Percentiles rank a stretch among this genome's conserved stretches.
Conservation (phyloP, 2,113 vertebrate genomes). For the Ailurus styani region DNA sequence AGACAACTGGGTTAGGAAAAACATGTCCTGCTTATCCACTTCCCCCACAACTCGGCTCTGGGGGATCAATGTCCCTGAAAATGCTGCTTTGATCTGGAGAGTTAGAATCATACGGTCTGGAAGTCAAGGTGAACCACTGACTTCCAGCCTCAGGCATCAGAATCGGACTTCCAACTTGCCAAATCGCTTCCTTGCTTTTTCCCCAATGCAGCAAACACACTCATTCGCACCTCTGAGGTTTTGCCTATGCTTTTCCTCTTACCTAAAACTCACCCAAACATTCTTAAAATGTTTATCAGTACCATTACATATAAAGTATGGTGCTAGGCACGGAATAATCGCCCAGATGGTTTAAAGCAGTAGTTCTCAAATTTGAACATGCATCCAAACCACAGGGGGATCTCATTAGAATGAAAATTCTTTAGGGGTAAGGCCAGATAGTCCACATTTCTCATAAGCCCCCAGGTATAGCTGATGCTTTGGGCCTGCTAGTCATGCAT, state of each 20-base stretch:
- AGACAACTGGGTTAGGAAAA: slow-evolving; percentile 27
- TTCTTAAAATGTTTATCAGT: neutral
- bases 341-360: neutral
- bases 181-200: neutral
- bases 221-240: neutral
- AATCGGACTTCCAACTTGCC: neutral
- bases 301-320: neutral
- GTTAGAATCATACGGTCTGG: neutral
- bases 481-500: neutral
- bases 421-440: neutral
- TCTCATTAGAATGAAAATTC: neutral
- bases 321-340: neutral
- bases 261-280: neutral
- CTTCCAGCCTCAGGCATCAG: neutral
- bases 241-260: neutral
- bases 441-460: neutral
- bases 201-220: neutral
- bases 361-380: neutral
- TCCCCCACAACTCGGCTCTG: neutral
- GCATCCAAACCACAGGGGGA: neutral
- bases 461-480: neutral
- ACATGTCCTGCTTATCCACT: neutral
- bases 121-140: neutral
- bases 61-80: neutral
- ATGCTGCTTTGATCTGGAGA: neutral